Evolutionary conservation across 2,888 invertebrate species (phyloP), one percentile per base, ranked within the genome.

Genomic region (Hofmannophila pseudospretella): DNA sequence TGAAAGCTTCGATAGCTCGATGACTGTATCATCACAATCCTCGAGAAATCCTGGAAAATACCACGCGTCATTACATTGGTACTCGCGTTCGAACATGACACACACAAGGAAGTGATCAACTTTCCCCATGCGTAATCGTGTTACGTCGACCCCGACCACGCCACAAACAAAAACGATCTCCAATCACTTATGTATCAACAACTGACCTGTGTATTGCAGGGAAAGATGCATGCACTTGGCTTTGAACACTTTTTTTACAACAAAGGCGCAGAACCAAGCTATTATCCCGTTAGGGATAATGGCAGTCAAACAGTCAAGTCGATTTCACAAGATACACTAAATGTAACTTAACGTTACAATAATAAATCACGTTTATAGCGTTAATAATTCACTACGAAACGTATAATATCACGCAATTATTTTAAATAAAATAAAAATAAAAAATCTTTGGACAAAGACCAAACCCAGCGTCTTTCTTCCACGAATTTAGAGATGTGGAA

Each of bases 211-310:
- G 81, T 85, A 81, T 80, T 85, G 84, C 87, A 82, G 74, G 71
- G 77, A 79, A 82, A 88, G 87, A 88, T 88, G 82, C 88, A 88
- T 88, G 86, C 88, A 88, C 88, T 86, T 86, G 78, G 84, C 84
- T 87, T 85, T 75, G 56, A 68, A 77, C 76, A 84, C 87, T 86
- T 80, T 75, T 75, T 68, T 61, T 51, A 59, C 67, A 84, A 86
- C 84, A 86, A 86, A 84, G 81, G 77, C 71, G 71, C 64, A 72
- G 67, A 80, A 81, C 76, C 74, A 77, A 76, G 81, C 82, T 74
- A 75, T 72, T 84, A 85, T 85, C 87, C 87, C 86, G 86, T 87
- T 85, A 84, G 73, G 84, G 80, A 79, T 79, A 82, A 79, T 80
- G 79, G 81, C 73, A 82, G 77, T 75, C 78, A 71, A 64, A 58